Evolutionary conservation across 2,888 invertebrate species (phyloP).

Genomic region (Yponomeuta malinellus): DNA sequence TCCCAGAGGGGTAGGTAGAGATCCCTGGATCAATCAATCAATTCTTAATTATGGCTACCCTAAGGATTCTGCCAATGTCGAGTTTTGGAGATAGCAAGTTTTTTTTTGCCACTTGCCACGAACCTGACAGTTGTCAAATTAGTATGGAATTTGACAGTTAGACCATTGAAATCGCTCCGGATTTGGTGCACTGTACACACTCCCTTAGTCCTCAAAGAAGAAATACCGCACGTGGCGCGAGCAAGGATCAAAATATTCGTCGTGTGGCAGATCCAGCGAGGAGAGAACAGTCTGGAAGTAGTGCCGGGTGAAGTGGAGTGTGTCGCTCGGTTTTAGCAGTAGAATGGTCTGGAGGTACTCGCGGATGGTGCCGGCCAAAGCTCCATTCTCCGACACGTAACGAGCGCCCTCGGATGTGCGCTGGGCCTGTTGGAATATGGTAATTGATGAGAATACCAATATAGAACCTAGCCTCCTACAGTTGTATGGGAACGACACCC

Average conservation of each 20-base stretch:
- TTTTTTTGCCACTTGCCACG: too few relatives aligned
- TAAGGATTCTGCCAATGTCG: too few relatives aligned
- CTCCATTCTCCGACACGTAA: constrained; percentile 76
- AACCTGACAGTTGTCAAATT: too few relatives aligned
- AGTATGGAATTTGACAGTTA: too few relatives aligned
- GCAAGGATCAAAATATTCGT: constrained; percentile 63
- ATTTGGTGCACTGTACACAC: not conserved
- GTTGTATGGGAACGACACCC: not conserved
- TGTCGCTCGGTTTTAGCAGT: constrained; percentile 73
- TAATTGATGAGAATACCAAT: too few relatives aligned
- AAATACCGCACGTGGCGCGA: constrained; percentile 59
- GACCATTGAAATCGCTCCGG: too few relatives aligned
- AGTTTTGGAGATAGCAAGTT: too few relatives aligned
- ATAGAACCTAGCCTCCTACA: too few relatives aligned
- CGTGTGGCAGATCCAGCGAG: constrained; percentile 63
- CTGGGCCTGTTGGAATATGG: constrained; percentile 42
- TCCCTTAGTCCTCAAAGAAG: constrained; percentile 54
- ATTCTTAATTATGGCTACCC: too few relatives aligned
- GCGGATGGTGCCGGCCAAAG: constrained; percentile 70
- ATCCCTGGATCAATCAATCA: too few relatives aligned
- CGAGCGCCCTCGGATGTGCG: constrained; percentile 68
- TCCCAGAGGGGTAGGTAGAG: too few relatives aligned
- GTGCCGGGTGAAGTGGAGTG: constrained; percentile 72
- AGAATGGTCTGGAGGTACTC: constrained; percentile 78
- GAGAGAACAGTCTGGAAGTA: constrained; percentile 70